Percentiles rank a stretch among this genome's conserved stretches.
phyloP scores from a whole-genome alignment of 2,888 invertebrate genomes.

The Nebria brevicollis region DNA sequence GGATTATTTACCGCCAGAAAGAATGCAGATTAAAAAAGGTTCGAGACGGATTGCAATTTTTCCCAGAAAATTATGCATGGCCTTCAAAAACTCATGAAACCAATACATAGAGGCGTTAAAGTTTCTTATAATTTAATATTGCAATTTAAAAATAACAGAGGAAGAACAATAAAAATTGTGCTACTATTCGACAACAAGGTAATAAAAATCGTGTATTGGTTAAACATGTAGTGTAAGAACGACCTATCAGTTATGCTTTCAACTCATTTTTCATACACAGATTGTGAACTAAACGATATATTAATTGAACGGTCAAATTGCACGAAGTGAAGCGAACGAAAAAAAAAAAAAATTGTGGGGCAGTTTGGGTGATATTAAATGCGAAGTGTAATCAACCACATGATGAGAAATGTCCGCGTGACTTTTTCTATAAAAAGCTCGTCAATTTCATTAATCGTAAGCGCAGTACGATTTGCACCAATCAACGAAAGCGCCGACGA shows the following conservation, averaged over 20 bases:
- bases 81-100: background rate
- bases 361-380: slow-evolving; percentile 4
- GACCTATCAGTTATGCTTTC: too few relatives aligned
- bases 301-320: background rate
- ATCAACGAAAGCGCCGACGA: slow-evolving; percentile 2
- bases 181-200: too few relatives aligned
- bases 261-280: background rate
- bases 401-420: slow-evolving; percentile 28
- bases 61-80: background rate
- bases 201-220: too few relatives aligned
- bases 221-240: too few relatives aligned
- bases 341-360: background rate
- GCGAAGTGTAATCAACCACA: slow-evolving; percentile 27
- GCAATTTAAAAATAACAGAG: background rate
- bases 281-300: background rate
- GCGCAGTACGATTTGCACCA: slow-evolving; percentile 21
- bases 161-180: too few relatives aligned
- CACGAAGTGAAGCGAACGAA: background rate
- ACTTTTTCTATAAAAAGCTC: slow-evolving; percentile 26
- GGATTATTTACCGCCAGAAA: background rate
- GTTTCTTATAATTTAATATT: background rate
- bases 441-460: slow-evolving; percentile 33
- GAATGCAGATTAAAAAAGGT: background rate
- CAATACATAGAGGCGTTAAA: background rate
- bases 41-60: background rate